A percentile compares a stretch with the other conserved stretches of the same genome.
Conservation (phyloP, 1,140 invertebrate species). For the Calycopis cecrops region DNA sequence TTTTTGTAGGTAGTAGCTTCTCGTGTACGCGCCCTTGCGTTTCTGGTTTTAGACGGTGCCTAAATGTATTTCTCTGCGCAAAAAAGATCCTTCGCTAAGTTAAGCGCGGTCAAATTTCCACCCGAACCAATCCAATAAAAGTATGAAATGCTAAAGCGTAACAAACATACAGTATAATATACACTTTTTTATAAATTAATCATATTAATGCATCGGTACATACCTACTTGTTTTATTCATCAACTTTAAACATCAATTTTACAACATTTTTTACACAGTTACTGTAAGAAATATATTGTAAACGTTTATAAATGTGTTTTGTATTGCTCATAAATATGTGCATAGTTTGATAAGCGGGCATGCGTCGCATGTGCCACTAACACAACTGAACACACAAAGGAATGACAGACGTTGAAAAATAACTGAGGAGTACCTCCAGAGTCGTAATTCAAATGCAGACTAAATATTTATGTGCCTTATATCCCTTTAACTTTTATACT, state of each 20-base stretch:
- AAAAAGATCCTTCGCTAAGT: background rate
- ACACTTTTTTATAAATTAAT: no score
- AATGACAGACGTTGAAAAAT: constrained; percentile 61
- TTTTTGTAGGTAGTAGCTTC: no score
- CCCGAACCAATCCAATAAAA: no score
- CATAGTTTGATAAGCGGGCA: constrained; percentile 40
- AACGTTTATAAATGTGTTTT: background rate
- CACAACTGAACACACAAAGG: constrained; percentile 35
- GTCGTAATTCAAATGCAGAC: constrained; percentile 49
- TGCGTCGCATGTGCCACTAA: constrained; percentile 33
- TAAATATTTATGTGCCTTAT: constrained; percentile 52
- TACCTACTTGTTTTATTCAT: no score
- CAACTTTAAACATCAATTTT: background rate
- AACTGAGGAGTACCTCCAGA: constrained; percentile 39
- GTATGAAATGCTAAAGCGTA: no score
- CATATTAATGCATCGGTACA: no score
- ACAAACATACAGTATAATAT: no score
- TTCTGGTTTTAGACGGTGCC: no score
- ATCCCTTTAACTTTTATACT: constrained; percentile 39
- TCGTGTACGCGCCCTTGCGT: no score
- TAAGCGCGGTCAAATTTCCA: background rate
- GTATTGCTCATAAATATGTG: constrained; percentile 37
- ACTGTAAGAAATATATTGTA: background rate
- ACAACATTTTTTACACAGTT: background rate
- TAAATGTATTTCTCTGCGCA: no score